These are phyloP conservation scores for Catocala fraxini DNA, from an alignment of 2,888 invertebrate species.

Conservation along the genomic window DNA sequence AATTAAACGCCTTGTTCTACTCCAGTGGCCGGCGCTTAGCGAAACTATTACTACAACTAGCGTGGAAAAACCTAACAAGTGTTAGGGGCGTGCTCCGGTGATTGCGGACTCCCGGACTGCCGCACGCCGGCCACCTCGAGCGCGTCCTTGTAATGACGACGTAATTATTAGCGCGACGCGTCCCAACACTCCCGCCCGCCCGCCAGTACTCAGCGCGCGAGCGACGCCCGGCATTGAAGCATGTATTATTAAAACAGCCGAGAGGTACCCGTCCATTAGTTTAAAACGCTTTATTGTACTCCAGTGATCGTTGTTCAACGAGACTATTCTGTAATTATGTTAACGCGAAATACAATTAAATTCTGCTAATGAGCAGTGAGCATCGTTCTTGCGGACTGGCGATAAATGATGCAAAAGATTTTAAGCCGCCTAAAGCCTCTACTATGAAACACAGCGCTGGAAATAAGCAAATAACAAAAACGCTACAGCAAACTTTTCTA, in stretches of 20 bases:
- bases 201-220: neutral
- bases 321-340: constrained; percentile 34
- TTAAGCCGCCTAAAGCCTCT: constrained; percentile 19
- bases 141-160: constrained; percentile 46
- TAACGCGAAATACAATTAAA: constrained; percentile 38
- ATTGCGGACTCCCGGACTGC: constrained; percentile 25
- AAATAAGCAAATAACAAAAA: constrained; percentile 62
- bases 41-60: constrained; percentile 72
- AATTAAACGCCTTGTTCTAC: constrained; percentile 82
- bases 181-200: neutral
- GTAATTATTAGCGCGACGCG: constrained; percentile 48
- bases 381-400: constrained; percentile 27
- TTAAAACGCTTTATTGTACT: constrained; percentile 41
- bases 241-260: constrained; percentile 38
- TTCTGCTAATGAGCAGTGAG: constrained; percentile 34
- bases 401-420: constrained; percentile 26
- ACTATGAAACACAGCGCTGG: constrained; percentile 40
- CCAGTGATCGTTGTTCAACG: constrained; percentile 32
- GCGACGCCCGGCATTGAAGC: constrained; percentile 6
- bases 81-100: constrained; percentile 59
- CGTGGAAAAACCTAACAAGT: constrained; percentile 74
- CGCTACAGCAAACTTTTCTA: constrained; percentile 79
- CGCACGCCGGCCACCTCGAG: constrained; percentile 21
- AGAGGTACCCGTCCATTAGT: constrained; percentile 29
- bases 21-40: constrained; percentile 76